Percentiles rank a stretch among this genome's conserved stretches.
Conservation (phyloP, 2,888 invertebrate genomes). For the Cheilosia vernalis region DNA sequence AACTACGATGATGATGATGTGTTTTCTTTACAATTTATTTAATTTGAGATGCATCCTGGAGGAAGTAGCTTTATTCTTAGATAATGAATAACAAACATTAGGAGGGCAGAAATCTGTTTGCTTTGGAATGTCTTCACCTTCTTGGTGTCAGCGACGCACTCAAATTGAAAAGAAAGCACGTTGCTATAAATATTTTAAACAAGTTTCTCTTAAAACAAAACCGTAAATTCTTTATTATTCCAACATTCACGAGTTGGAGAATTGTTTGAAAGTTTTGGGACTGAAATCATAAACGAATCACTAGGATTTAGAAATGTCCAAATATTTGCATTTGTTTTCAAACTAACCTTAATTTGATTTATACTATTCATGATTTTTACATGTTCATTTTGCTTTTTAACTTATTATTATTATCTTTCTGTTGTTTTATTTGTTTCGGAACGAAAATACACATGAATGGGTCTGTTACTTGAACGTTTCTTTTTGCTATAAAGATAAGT, state of each 20-base stretch:
- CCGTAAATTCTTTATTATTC: conserved; percentile 12
- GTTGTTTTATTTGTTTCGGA: conserved; percentile 12
- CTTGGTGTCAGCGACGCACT: conserved; percentile 4
- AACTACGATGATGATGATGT: conserved; percentile 13
- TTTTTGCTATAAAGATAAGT: conserved; percentile 45
- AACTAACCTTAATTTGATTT: conserved; percentile 34
- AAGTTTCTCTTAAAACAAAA: conserved; percentile 12
- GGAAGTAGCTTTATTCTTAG: too few relatives aligned
- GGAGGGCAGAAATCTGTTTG: background rate
- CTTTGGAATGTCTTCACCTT: conserved; percentile 33
- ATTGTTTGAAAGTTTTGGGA: background rate
- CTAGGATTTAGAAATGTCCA: conserved; percentile 30
- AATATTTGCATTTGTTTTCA: conserved; percentile 15
- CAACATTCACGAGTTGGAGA: conserved; percentile 15
- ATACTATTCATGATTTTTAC: conserved; percentile 49
- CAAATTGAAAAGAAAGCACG: conserved; percentile 15
- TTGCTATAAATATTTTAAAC: background rate
- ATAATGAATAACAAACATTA: background rate
- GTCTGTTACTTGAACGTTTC: conserved; percentile 32
- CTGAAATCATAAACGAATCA: conserved; percentile 22
- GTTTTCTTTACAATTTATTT: background rate
- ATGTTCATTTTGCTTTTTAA: conserved; percentile 30
- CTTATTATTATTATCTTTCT: conserved; percentile 28
- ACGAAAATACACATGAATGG: conserved; percentile 37
- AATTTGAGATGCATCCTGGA: too few relatives aligned